Percentiles rank a stretch among this genome's conserved stretches.
Conservation (phyloP, 2,113 vertebrate genomes). For the Acinonyx jubatus region DNA sequence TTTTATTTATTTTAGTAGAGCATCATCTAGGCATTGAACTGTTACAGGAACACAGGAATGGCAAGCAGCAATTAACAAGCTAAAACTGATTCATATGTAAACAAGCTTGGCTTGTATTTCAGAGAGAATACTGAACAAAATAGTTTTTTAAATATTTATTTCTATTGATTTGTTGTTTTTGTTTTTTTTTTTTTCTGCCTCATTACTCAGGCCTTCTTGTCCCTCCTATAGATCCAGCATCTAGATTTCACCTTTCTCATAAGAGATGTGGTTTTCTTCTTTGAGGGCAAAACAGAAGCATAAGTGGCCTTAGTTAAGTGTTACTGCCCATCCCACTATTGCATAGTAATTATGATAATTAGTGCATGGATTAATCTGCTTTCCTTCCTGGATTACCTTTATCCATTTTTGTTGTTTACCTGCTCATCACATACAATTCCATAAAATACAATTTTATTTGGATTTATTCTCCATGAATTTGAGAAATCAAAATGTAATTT, state of each 20-base stretch:
- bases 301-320: neutral
- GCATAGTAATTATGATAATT: constrained; percentile 37
- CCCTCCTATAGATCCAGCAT: neutral
- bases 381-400: constrained; percentile 36
- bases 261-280: neutral
- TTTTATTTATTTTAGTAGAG: neutral
- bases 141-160: constrained; percentile 10
- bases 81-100: neutral
- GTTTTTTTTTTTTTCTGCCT: neutral
- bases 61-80: constrained; percentile 35
- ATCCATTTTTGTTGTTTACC: constrained; percentile 37
- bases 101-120: neutral
- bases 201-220: neutral
- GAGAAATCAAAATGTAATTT: constrained; percentile 58
- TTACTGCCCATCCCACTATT: constrained; percentile 2
- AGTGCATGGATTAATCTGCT: constrained; percentile 8
- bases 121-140: neutral
- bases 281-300: neutral
- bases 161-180: neutral
- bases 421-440: constrained; percentile 34
- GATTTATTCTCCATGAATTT: constrained; percentile 57
- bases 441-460: neutral
- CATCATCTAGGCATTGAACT: neutral
- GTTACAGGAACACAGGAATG: neutral
- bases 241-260: neutral